Conservation (phyloP, 2,888 invertebrate genomes). For the Periphyllus acericola region DNA sequence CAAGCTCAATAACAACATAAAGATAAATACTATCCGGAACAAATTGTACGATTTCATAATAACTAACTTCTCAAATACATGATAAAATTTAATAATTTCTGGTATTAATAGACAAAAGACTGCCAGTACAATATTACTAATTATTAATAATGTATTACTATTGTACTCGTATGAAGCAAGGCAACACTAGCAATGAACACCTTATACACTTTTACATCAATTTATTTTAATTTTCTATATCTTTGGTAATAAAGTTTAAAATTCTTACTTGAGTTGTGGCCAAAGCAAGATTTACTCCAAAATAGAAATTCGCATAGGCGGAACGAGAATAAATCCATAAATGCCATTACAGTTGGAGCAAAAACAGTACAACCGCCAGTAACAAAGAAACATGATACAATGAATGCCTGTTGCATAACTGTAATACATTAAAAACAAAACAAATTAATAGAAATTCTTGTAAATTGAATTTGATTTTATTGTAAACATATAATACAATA, state of each 20-base stretch:
- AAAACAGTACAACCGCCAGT: slow-evolving; percentile 89
- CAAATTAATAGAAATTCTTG: slow-evolving; percentile 42
- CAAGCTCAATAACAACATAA: too few species aligned
- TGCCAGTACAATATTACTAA: too few species aligned
- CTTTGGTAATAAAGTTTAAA: background rate
- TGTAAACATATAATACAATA: slow-evolving; percentile 80
- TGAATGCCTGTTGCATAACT: slow-evolving; percentile 95
- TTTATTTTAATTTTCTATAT: background rate
- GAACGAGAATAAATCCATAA: slow-evolving; percentile 98
- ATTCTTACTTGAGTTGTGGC: slow-evolving; percentile 81
- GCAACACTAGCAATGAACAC: background rate
- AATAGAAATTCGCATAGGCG: slow-evolving; percentile 99
- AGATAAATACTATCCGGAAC: too few species aligned
- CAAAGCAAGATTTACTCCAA: slow-evolving; percentile 94
- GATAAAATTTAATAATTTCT: too few species aligned
- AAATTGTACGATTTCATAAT: too few species aligned
- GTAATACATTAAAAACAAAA: slow-evolving; percentile 65
- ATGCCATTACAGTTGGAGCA: slow-evolving; percentile 95
- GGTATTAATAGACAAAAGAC: too few species aligned
- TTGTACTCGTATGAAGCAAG: background rate
- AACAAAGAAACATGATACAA: slow-evolving; percentile 90
- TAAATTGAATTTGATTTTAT: slow-evolving; percentile 30
- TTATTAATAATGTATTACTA: background rate
- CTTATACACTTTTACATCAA: background rate
- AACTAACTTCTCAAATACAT: too few species aligned